phyloP scores from a whole-genome alignment of 2,888 invertebrate genomes.

The Drosophila cognata region DNA sequence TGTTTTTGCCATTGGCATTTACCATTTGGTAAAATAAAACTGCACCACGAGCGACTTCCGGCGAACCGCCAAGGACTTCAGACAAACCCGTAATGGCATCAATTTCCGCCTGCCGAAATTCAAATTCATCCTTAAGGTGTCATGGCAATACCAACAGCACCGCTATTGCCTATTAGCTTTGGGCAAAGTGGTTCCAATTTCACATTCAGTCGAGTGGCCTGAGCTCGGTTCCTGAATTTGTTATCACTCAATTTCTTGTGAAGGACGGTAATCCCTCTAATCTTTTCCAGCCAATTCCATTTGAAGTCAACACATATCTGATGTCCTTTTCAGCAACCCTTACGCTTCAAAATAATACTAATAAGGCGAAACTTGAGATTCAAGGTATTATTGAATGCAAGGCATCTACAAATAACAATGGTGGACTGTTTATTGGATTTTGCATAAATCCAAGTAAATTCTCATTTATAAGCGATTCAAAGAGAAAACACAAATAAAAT shows the following conservation, averaged over 20 bases:
- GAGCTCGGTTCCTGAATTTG: slow-evolving; percentile 7
- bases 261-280: not conserved
- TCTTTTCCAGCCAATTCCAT: slow-evolving; percentile 16
- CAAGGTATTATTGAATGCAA: not conserved
- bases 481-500: not conserved
- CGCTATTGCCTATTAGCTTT: slow-evolving; percentile 50
- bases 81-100: slow-evolving; percentile 73
- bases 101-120: slow-evolving; percentile 71
- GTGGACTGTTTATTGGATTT: too few species aligned
- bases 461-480: not conserved
- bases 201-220: slow-evolving; percentile 34
- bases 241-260: slow-evolving; percentile 6
- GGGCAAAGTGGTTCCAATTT: slow-evolving; percentile 55
- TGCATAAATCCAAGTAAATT: not conserved
- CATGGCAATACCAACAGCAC: slow-evolving; percentile 43
- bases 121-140: slow-evolving; percentile 54
- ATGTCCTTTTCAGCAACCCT: not conserved
- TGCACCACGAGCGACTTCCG: slow-evolving; percentile 60
- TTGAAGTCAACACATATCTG: slow-evolving; percentile 11
- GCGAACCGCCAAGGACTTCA: slow-evolving; percentile 38
- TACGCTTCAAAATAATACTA: not conserved
- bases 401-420: not conserved
- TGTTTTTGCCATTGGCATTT: slow-evolving; percentile 49
- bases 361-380: not conserved
- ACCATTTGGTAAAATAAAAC: slow-evolving; percentile 59